Conservation (phyloP, 2,888 invertebrate genomes). For the Brachyopa scutellaris region DNA sequence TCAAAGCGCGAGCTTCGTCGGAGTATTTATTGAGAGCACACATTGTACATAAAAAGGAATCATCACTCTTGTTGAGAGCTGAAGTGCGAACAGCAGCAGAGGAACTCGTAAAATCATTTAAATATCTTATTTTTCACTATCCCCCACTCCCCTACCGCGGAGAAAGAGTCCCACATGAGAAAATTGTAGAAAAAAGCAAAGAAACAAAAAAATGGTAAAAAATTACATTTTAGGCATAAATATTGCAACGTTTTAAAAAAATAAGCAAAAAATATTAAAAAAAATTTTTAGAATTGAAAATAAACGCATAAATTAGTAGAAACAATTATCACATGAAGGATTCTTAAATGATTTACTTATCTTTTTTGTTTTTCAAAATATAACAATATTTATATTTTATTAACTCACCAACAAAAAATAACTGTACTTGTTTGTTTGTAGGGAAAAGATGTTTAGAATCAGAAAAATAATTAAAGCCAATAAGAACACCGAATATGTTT, state of each 20-base stretch:
- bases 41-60: slow-evolving; percentile 47
- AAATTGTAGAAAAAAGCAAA: slow-evolving; percentile 17
- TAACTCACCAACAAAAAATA: neutral
- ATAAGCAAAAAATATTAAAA: slow-evolving; percentile 28
- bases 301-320: slow-evolving; percentile 35
- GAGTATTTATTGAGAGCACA: slow-evolving; percentile 30
- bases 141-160: too few relatives aligned
- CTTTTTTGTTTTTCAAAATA: neutral
- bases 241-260: slow-evolving; percentile 56
- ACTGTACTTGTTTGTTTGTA: too few relatives aligned
- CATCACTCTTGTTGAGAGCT: slow-evolving; percentile 43
- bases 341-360: neutral
- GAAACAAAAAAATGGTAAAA: too few relatives aligned
- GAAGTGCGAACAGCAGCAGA: slow-evolving; percentile 31
- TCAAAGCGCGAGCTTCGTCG: slow-evolving; percentile 13
- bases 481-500: slow-evolving; percentile 36
- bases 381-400: neutral
- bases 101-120: slow-evolving; percentile 23
- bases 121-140: slow-evolving; percentile 3
- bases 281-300: slow-evolving; percentile 49
- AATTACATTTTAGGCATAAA: slow-evolving; percentile 63
- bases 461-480: neutral
- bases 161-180: slow-evolving; percentile 26
- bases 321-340: slow-evolving; percentile 1
- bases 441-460: slow-evolving; percentile 11